Evolutionary conservation across 2,113 vertebrate species (phyloP).

Genomic region (Pseudolaguvia tuberculata): DNA sequence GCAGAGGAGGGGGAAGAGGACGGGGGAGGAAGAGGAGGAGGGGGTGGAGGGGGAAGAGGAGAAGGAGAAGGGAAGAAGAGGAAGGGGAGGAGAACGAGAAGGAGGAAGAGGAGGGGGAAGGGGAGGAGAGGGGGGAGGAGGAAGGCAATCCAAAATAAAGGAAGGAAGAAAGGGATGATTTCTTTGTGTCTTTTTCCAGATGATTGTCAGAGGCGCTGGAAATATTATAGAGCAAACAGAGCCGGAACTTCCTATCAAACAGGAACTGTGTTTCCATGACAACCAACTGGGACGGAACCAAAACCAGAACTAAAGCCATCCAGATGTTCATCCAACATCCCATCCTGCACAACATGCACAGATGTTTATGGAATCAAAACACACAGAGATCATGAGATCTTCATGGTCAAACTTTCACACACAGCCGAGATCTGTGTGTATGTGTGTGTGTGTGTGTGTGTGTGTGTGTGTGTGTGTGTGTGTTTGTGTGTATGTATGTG

Average conservation of each 20-base stretch:
- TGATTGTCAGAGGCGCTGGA: conserved; percentile 92
- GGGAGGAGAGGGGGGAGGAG: conserved; percentile 77
- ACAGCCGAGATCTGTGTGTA: too few relatives aligned
- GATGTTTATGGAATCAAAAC: conserved; percentile 16
- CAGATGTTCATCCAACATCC: conserved; percentile 39
- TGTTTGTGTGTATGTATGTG: too few relatives aligned
- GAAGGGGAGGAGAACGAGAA: conserved; percentile 78
- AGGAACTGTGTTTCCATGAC: conserved; percentile 66
- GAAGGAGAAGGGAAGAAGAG: too few relatives aligned
- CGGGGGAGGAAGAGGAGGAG: conserved; percentile 74
- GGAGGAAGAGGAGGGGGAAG: conserved; percentile 77
- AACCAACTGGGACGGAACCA: conserved; percentile 50
- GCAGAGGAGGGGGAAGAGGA: conserved; percentile 80
- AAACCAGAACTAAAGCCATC: conserved; percentile 39
- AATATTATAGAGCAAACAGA: conserved; percentile 72
- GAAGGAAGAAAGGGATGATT: conserved; percentile 46
- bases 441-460: too few relatives aligned
- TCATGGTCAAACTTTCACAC: not conserved
- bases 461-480: too few relatives aligned
- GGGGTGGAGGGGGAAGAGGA: too few relatives aligned
- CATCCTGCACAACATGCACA: not conserved
- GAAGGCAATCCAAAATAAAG: conserved; percentile 61
- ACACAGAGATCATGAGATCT: conserved; percentile 42
- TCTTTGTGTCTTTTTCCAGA: conserved; percentile 65
- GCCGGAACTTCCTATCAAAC: conserved; percentile 78